Base-by-base conservation (phyloP, 2,888 invertebrate genomes). In the Diabrotica balteata region DNA sequence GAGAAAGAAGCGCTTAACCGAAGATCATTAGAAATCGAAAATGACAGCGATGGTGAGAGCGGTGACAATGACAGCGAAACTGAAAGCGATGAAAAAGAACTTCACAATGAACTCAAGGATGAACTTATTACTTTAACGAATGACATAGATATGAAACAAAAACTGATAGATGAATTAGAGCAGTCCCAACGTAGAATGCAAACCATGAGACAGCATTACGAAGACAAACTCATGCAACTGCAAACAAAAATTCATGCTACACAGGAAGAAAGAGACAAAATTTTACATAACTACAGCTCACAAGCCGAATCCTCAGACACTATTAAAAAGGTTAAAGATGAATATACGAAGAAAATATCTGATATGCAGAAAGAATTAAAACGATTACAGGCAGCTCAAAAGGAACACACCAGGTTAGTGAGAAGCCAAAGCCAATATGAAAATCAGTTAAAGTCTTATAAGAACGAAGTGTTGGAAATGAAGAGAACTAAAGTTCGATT, bases 101-200 rank as follows among this genome's bases (percentile, higher is more conserved):
- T 87, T 64, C 86, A 87, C 69, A 87, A 86, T 53, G 89, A 90
- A 50, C 88, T 91, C 70, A 88, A 93, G 74, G 93, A 93, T 45
- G 95, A 97, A 81, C 85, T 98, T 68, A 93, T 95, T 10, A 93
- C 93, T 8, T 85, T 98, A 11, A 96, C 95, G 66, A 93, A 93
- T 57, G 96, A 98, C 83, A 98, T 98, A 73, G 94, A 94, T 80
- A 93, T 97, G 64, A 98, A 98, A 82, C 94, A 97, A 75, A 92
- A 95, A 66, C 86, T 98, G 54, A 97, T 99, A 72, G 96, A 96
- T 78, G 96, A 98, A 79, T 84, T 98, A 73, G 98, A 98, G 82
- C 85, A 91, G 66, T 95, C 95, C 0, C 96, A 98, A 81, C 88
- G 93, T 63, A 87, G 96, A 58, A 87, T 98, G 80, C 91, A 94